A percentile compares a stretch with the other conserved stretches of the same genome.
These are phyloP conservation scores for Motacilla tschutschensis DNA, from an alignment of 2,113 vertebrate species.

Conservation along the genomic window DNA sequence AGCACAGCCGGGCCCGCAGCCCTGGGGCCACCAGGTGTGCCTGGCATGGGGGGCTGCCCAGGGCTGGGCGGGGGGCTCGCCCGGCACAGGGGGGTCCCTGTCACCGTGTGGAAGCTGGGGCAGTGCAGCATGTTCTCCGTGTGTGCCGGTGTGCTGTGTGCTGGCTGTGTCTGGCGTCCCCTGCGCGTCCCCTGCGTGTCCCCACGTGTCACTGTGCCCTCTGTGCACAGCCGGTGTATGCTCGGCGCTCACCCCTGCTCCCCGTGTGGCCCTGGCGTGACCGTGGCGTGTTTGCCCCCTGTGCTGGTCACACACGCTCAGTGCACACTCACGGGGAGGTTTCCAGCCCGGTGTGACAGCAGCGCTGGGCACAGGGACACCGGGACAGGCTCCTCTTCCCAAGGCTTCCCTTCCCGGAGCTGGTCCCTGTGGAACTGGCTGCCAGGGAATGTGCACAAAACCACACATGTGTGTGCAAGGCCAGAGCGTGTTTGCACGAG, in stretches of 20 bases:
- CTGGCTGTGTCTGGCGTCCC: not conserved
- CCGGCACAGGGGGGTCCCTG: accelerated
- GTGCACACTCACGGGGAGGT: not conserved
- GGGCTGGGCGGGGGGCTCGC: not conserved
- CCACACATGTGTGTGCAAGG: not conserved
- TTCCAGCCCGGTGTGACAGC: not conserved
- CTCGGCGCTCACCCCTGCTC: accelerated
- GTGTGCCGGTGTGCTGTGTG: not conserved
- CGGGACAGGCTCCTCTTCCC: not conserved
- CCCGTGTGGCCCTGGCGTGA: accelerated
- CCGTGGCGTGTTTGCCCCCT: accelerated
- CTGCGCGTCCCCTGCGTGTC: not conserved
- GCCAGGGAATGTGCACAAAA: not conserved
- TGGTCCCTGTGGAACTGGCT: not conserved
- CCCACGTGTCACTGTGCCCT: accelerated
- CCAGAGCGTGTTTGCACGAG: not conserved
- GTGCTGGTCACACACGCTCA: not conserved
- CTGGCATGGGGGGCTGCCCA: accelerated
- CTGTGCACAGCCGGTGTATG: accelerated
- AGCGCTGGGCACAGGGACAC: accelerated
- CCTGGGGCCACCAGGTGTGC: not conserved
- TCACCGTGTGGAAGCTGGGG: not conserved
- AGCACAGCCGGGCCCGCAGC: not conserved
- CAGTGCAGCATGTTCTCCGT: accelerated
- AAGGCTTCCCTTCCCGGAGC: accelerated